A percentile compares a stretch with the other conserved stretches of the same genome.
phyloP scores from a whole-genome alignment of 2,113 vertebrate species.

The Pavo muticus region DNA sequence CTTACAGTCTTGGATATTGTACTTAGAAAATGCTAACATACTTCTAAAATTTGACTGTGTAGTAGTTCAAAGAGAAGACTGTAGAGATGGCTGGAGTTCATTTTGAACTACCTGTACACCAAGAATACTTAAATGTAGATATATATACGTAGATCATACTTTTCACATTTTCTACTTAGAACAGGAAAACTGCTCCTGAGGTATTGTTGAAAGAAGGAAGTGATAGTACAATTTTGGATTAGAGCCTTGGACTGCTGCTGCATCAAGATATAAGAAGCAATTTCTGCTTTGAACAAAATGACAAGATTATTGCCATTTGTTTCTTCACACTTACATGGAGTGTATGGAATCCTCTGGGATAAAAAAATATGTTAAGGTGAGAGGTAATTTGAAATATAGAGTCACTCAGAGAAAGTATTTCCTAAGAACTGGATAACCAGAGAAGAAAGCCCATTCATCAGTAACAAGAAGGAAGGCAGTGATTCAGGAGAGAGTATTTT shows the following conservation, averaged over 20 bases:
- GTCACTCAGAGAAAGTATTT: background rate
- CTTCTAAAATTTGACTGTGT: background rate
- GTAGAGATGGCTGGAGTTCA: background rate
- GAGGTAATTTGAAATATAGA: background rate
- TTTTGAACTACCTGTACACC: background rate
- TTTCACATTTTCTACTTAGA: background rate
- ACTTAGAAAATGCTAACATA: slow-evolving; percentile 15
- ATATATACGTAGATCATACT: background rate
- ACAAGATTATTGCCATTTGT: background rate
- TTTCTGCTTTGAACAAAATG: background rate
- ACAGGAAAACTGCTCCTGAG: background rate
- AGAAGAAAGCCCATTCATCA: background rate
- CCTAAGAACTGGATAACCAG: background rate
- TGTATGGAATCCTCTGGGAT: background rate
- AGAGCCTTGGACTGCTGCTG: background rate
- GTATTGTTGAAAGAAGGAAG: background rate
- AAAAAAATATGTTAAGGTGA: background rate
- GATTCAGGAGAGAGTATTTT: background rate
- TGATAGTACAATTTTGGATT: background rate
- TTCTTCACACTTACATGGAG: background rate
- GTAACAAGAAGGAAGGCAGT: background rate
- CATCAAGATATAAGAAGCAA: background rate
- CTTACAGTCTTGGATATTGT: slow-evolving; percentile 8
- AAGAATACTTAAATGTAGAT: background rate
- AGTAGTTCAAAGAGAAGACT: background rate